phyloP scores from a whole-genome alignment of 2,797 vertebrate species.

The Hyperoplus immaculatus region DNA sequence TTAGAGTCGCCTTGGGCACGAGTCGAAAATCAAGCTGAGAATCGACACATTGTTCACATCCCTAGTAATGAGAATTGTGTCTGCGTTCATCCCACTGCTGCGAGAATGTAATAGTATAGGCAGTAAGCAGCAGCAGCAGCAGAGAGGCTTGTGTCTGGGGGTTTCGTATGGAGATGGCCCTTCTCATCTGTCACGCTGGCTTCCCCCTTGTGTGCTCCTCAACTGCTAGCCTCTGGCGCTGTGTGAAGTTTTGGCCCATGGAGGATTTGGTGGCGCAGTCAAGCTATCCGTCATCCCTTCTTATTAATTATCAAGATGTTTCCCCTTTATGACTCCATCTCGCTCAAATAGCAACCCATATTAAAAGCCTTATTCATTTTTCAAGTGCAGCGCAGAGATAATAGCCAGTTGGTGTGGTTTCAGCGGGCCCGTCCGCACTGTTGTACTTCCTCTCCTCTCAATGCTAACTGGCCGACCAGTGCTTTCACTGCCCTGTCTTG shows the following conservation, averaged over 20 bases:
- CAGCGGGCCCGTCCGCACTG: constrained; percentile 11
- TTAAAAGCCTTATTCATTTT: constrained; percentile 82
- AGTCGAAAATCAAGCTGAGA: no score
- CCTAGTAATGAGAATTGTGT: constrained; percentile 22
- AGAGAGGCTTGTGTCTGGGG: constrained; percentile 52
- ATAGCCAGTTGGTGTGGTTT: constrained; percentile 52
- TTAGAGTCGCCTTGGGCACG: no score
- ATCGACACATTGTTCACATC: no score
- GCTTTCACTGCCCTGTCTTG: constrained; percentile 24
- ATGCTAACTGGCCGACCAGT: constrained; percentile 24
- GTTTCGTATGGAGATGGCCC: constrained; percentile 36
- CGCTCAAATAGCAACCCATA: constrained; percentile 67
- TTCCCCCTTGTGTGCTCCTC: constrained; percentile 17
- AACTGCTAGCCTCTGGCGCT: constrained; percentile 23
- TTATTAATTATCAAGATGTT: constrained; percentile 64
- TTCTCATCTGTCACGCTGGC: constrained; percentile 51
- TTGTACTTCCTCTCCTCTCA: constrained; percentile 15
- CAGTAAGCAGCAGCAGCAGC: constrained; percentile 47
- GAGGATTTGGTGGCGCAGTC: constrained; percentile 46
- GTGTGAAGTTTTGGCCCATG: constrained; percentile 40
- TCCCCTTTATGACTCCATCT: constrained; percentile 70
- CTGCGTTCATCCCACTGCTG: constrained; percentile 14
- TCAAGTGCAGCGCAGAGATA: constrained; percentile 58
- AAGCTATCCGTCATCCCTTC: constrained; percentile 44
- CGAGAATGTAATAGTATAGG: constrained; percentile 28